Base-by-base conservation (phyloP, 2,113 vertebrate genomes). In the Callionymus lyra region DNA sequence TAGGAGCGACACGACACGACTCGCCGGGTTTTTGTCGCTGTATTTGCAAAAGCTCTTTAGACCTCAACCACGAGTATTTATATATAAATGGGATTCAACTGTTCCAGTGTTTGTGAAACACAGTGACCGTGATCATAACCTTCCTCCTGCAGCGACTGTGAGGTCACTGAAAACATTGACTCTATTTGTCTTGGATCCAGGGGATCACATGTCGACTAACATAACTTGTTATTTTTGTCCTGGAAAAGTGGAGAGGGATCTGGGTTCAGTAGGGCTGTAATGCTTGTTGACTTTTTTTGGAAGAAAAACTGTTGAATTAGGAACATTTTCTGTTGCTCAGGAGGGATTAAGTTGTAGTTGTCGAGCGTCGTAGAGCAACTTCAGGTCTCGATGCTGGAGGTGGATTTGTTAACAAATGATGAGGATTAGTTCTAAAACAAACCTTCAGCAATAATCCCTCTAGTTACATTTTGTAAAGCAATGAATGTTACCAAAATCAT, bases 181-280 rank as follows among this genome's bases (percentile, higher is more conserved):
- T 71, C 65, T 65, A 73, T 74, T 64, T 67, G 70, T 56, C 47
- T 63, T 59, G 10, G 57, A 65, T 66, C 78, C 68, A 58, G 47
- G 57, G 66, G 68, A 72, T 81, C 70, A 77, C 62, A 71, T 75
- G 14, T 44, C 65, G 12, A 46, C 67, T 71, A 65, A 73, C 76
- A 72, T 65, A 71, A 73, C 64, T 47, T 74, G 75, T 74, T 79
- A 77, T 79, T 75, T 75, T 39, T 75, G 70, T 71, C 52, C 65
- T 16, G 54, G 31, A 43, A 47, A 57, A 34, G 65, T 62, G 50
- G 67, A 63, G 53, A 53, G 57, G 67, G 68, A 63, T 52, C 40
- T 58, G 38, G 53, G 62, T 50, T 48, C 41, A 42, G 43, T 47
- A 59, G 44, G 46, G 63, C 40, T 48, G 34, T 57, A n/a, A 9